phyloP scores from a whole-genome alignment of 2,888 invertebrate species.

The Pandemis corylana region DNA sequence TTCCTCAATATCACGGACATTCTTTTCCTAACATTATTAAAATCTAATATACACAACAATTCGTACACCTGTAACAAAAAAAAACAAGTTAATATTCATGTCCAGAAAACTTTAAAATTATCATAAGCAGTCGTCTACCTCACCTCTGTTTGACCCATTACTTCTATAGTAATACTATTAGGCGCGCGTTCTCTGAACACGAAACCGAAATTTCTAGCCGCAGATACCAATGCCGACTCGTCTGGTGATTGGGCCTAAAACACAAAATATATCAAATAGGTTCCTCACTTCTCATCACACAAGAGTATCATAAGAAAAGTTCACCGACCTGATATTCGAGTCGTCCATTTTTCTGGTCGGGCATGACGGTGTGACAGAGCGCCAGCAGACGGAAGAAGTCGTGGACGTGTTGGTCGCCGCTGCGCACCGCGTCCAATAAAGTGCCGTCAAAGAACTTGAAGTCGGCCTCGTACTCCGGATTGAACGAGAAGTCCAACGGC shows the following conservation, averaged over 20 bases:
- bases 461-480: constrained; percentile 95
- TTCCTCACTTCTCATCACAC: not conserved
- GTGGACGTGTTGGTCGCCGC: constrained; percentile 90
- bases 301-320: not conserved
- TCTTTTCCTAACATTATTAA: constrained; percentile 99
- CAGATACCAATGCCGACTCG: constrained; percentile 98
- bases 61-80: constrained; percentile 91
- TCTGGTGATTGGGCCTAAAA: constrained; percentile 97
- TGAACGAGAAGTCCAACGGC: constrained; percentile 96
- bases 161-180: constrained; percentile 96
- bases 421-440: constrained; percentile 92
- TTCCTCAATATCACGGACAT: constrained; percentile 98
- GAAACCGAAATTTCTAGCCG: constrained; percentile 99
- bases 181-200: constrained; percentile 97
- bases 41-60: constrained; percentile 98
- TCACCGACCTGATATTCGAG: constrained; percentile 89
- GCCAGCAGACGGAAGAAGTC: constrained; percentile 97
- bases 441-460: constrained; percentile 97
- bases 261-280: constrained; percentile 1
- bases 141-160: constrained; percentile 91
- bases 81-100: constrained; percentile 31
- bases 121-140: constrained; percentile 28
- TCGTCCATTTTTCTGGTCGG: constrained; percentile 93
- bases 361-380: constrained; percentile 99
- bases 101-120: not conserved